Evolutionary conservation across 2,113 vertebrate genomes (phyloP), one percentile per base, ranked within the genome.

Genomic region (Atlantisia rogersi): DNA sequence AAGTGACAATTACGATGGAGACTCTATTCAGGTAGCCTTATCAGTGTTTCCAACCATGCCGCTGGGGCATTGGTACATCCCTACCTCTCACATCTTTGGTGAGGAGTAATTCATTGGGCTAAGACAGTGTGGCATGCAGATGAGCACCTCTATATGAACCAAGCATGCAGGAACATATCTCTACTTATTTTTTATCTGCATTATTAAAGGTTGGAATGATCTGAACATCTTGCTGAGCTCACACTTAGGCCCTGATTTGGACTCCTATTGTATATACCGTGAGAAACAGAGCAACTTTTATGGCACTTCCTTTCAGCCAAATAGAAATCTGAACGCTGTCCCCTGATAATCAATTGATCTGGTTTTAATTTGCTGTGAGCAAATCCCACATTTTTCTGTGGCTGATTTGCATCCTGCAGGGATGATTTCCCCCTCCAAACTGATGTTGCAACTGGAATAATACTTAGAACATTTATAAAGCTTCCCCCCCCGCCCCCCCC

Each of bases 391-490:
- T 86, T 68, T 93, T 95, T 95, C 46, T 95, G 68, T 73, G 82
- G 37, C 64, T 84, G 68, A 65, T 95, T 73, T 90, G 15, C 48
- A 90, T 95, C 82, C 85, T 92, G 64, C n/a, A 75, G 75, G 53
- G 80, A 90, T 22, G 28, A 60, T 82, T 26, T 31, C 0, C 32
- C 50, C 44, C 10, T 28, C 12, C 6, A 4, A n/a, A 25, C 13
- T 64, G 67, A 64, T 96, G 87, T 95, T 94, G 94, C 79, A 95
- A 95, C 58, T 88, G 68, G 14, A 94, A 92, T 92, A 96, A 80
- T 39, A 25, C 46, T 96, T 46, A 87, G 22, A 84, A 63, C 62
- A 48, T 85, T 88, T 94, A 63, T 25, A 70, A 37, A 37, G 46
- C 1, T 32, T 53, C 26, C 26, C 24, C 12, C 12, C 17, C 46